phyloP scores from a whole-genome alignment of 2,113 vertebrate species.

The Phrynosoma blainvillii region DNA sequence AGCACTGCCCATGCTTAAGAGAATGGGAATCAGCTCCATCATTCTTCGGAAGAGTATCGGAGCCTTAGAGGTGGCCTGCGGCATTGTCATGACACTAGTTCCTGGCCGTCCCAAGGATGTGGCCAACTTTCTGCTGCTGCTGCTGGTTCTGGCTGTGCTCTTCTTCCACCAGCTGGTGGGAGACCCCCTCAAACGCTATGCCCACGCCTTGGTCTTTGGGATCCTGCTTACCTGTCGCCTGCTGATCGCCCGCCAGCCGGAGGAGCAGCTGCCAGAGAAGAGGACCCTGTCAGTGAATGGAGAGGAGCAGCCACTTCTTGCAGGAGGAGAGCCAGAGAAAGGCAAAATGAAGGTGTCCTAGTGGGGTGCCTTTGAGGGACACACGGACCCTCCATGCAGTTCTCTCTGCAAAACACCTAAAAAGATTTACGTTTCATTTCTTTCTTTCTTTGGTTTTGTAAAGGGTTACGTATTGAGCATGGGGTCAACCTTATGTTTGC shows the following conservation, averaged over 20 bases:
- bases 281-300: conserved; percentile 78
- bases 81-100: conserved; percentile 93
- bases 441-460: conserved; percentile 60
- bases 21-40: conserved; percentile 94
- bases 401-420: conserved; percentile 63
- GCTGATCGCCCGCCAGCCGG: conserved; percentile 92
- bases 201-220: conserved; percentile 95
- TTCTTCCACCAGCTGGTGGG: conserved; percentile 98
- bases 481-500: conserved; percentile 51
- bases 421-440: conserved; percentile 58
- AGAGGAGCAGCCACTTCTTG: conserved; percentile 72
- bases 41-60: conserved; percentile 96
- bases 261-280: conserved; percentile 85
- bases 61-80: conserved; percentile 92
- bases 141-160: conserved; percentile 93
- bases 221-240: conserved; percentile 97
- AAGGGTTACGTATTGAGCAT: conserved; percentile 68
- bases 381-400: conserved; percentile 70
- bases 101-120: conserved; percentile 95
- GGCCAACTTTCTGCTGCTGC: conserved; percentile 94
- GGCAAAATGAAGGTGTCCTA: conserved; percentile 97
- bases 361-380: conserved; percentile 55
- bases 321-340: conserved; percentile 82
- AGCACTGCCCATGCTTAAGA: conserved; percentile 93
- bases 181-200: conserved; percentile 95